phyloP scores from a whole-genome alignment of 1,140 invertebrate species.

The Ridgeia piscesae region DNA sequence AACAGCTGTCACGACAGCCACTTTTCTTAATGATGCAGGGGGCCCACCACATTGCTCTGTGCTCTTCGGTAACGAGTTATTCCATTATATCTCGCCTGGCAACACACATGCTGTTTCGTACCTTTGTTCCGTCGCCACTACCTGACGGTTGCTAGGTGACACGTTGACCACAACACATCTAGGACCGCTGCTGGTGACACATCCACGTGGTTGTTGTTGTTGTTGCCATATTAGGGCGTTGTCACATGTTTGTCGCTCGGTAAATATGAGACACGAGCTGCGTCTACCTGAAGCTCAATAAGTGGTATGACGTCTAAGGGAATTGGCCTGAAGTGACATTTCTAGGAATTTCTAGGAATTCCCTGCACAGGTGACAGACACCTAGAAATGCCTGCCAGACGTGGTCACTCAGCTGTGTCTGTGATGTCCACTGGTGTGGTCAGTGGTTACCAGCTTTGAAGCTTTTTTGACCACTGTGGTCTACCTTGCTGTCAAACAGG shows the following conservation, averaged over 20 bases:
- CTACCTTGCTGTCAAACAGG: not conserved
- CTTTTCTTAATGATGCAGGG: no score
- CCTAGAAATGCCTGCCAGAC: not conserved
- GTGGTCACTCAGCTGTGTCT: not conserved
- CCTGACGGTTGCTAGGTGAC: not conserved
- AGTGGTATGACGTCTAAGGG: not conserved
- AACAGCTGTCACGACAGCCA: no score
- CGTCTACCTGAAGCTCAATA: not conserved
- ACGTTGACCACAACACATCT: not conserved
- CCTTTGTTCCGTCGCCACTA: not conserved
- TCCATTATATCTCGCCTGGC: no score
- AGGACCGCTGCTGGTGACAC: not conserved
- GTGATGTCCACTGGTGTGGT: not conserved
- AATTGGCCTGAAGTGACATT: not conserved
- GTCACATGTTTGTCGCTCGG: not conserved
- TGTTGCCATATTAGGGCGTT: not conserved
- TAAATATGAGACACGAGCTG: not conserved
- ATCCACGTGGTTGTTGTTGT: not conserved
- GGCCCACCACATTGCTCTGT: no score
- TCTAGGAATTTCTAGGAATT: slow-evolving; percentile 6
- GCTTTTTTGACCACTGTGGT: not conserved
- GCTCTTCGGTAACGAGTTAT: no score
- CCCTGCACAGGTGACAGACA: not conserved
- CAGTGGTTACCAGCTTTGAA: not conserved
- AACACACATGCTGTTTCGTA: no score